phyloP scores from a whole-genome alignment of 92 coral and sea anemone genomes.

The Parazoanthus swiftii region DNA sequence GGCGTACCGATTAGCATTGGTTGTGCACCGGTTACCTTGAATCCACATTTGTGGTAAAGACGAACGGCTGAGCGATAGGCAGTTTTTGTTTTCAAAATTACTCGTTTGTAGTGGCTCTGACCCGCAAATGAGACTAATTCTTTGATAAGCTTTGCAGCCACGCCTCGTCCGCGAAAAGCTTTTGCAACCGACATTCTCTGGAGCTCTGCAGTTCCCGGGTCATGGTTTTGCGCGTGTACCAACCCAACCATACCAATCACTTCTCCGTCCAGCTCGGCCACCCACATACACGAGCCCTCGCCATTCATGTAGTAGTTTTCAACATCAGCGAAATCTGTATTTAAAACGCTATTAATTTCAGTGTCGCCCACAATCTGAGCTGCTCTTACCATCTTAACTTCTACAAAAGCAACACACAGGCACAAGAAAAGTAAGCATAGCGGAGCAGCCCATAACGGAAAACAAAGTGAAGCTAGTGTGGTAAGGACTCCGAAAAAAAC shows the following conservation, averaged over 20 bases:
- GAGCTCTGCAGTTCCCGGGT: not conserved
- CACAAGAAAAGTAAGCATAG: not conserved
- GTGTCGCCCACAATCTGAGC: slow-evolving; percentile 56
- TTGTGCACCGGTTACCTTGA: slow-evolving; percentile 22
- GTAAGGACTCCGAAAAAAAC: not conserved
- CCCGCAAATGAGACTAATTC: not conserved
- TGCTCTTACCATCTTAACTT: slow-evolving; percentile 53
- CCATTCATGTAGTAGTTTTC: slow-evolving; percentile 3
- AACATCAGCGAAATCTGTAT: not conserved
- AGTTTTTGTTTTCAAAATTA: slow-evolving; percentile 41
- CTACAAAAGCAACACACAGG: not conserved
- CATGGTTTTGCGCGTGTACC: slow-evolving; percentile 12
- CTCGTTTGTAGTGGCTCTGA: not conserved
- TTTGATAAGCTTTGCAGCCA: not conserved
- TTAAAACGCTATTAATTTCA: slow-evolving; percentile 52
- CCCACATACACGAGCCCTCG: slow-evolving; percentile 11
- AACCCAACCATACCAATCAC: slow-evolving; percentile 15
- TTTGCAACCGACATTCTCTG: not conserved
- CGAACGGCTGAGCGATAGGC: slow-evolving; percentile 60
- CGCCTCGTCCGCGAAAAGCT: not conserved
- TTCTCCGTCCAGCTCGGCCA: slow-evolving; percentile 18
- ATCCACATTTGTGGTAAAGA: slow-evolving; percentile 65
- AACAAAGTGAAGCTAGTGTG: not conserved
- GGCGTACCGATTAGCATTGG: not conserved
- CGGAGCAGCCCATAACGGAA: not conserved